Evolutionary conservation across 2,888 invertebrate species (phyloP), one percentile per base, ranked within the genome.

Genomic region (Torymus tubicola): DNA sequence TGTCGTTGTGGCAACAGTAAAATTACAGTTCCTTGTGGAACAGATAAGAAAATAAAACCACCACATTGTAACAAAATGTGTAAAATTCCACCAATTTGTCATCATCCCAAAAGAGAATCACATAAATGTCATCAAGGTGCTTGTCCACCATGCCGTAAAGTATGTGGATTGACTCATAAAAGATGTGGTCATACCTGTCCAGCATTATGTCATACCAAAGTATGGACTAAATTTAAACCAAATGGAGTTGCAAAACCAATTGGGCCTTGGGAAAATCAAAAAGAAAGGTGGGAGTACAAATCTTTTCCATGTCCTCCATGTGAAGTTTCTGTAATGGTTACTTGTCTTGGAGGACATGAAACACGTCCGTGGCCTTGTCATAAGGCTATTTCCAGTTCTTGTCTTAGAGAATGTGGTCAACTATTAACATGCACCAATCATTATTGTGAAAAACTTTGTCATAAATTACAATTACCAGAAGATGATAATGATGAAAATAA

Each of bases 11-110:
- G 97, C 65, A 92, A 92, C 80, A 96, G 96, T 0, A 93, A 93
- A 64, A 92, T 96, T 14, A 94, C 93, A 12, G 96, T 98, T 1
- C 96, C 97, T 0, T 99, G 98, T 91, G 98, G 98, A 0, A 93
- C 95, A 78, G 96, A 96, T 86, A 93, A 93, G 77, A 93, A 93
- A 84, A 95, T 95, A 0, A 95, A 94, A 85, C 96, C 97, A 11
- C 97, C 97, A 0, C 94, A 94, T 86, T 98, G 98, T 87, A 92
- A 91, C 80, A 92, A 94, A 77, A 91, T 91, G 0, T 98, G 98
- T 91, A 94, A 95, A 86, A 93, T 94, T 67, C 95, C 96, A 55
- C 94, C 97, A 3, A 95, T 95, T 88, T 98, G 98, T 91, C 96
- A 97, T 85, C 98, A 98, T 89, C 88, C 92, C 4, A 92, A 92